Evolutionary conservation across 2,113 vertebrate genomes (phyloP), one percentile per base, ranked within the genome.

Genomic region (Oreochromis spilurus): DNA sequence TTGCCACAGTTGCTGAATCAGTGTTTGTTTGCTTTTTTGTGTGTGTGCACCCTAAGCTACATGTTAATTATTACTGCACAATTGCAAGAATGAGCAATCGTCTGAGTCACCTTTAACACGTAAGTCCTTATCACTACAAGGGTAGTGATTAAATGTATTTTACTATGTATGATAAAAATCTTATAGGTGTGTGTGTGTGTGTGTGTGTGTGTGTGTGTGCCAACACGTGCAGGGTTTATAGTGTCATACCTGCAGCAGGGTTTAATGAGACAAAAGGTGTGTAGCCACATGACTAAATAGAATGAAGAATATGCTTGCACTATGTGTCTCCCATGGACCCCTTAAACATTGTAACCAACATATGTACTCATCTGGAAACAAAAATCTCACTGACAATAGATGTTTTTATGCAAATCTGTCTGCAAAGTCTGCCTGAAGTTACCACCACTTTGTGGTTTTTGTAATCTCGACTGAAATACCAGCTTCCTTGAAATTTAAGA

Each of bases 1-100:
- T 0, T 26, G 2, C 9, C 0, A 26, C 9, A 3, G 21, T 17
- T 48, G 40, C 40, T 48, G 9, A 75, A 48, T 48, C 67, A 75
- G 21, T 11, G 21, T 43, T 3, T 45, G n/a, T 6, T 72, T 6
- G 40, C 24, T 17, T 29, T 29, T 26, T 1, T 29, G 14, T 72
- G 7, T 70, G 38, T 43, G n/a, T 4, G 62, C 14, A n/a, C n/a
- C n/a, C 36, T 40, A 40, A 70, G 0, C 13, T 72, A 45, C 2
- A 0, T 26, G 40, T 26, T 2, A 45, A 48, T 29, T 48, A 48
- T 72, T 17, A 48, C 8, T 48, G 9, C 21, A 4, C 14, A 4
- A 29, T 7, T 17, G 24, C 8, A 75, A 48, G 5, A 75, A 48
- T 26, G 1, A 75, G 43, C 21, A 45, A 26, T 3, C 6, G 12